Evolutionary conservation across 2,113 vertebrate genomes (phyloP).

Genomic region (Syngnathoides biaculeatus): DNA sequence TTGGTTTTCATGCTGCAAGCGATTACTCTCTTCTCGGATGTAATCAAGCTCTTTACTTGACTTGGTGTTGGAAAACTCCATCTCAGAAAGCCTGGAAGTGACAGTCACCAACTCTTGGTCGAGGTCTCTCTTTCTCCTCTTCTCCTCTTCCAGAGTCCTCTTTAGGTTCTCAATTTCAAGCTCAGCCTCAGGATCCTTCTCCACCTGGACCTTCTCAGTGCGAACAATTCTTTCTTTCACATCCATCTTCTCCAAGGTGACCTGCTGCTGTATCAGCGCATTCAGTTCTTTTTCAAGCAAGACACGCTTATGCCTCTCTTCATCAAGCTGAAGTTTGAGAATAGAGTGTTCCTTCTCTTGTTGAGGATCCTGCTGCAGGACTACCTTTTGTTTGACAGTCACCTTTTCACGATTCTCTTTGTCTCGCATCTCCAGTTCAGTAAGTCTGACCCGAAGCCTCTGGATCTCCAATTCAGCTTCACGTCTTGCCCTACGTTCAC

Average conservation of each 20-base stretch:
- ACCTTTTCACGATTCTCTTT: slow-evolving; percentile 87
- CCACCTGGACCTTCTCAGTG: slow-evolving; percentile 91
- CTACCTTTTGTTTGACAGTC: slow-evolving; percentile 91
- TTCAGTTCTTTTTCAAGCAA: slow-evolving; percentile 86
- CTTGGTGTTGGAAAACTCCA: slow-evolving; percentile 93
- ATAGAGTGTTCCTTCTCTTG: slow-evolving; percentile 92
- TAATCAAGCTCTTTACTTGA: slow-evolving; percentile 88
- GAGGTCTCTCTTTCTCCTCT: slow-evolving; percentile 77
- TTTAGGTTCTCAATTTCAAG: slow-evolving; percentile 85
- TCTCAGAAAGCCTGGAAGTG: slow-evolving; percentile 79
- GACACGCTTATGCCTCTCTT: slow-evolving; percentile 83
- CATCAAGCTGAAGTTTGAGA: slow-evolving; percentile 85
- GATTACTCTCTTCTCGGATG: slow-evolving; percentile 88
- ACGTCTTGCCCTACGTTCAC: slow-evolving; percentile 82
- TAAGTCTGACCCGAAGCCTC: slow-evolving; percentile 79
- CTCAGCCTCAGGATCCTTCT: slow-evolving; percentile 85
- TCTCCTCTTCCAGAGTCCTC: slow-evolving; percentile 85
- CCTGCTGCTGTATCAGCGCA: slow-evolving; percentile 77
- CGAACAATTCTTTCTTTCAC: slow-evolving; percentile 92
- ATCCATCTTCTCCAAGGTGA: slow-evolving; percentile 82
- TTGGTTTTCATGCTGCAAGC: slow-evolving; percentile 88
- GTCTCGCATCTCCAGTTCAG: slow-evolving; percentile 80
- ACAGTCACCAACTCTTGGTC: slow-evolving; percentile 78
- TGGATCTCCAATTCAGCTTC: slow-evolving; percentile 93
- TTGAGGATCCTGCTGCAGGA: slow-evolving; percentile 93